These are phyloP conservation scores for Haliclona indistincta DNA, from an alignment of 37 sponge, comb jelly and placozoan genomes.

Conservation along the genomic window DNA sequence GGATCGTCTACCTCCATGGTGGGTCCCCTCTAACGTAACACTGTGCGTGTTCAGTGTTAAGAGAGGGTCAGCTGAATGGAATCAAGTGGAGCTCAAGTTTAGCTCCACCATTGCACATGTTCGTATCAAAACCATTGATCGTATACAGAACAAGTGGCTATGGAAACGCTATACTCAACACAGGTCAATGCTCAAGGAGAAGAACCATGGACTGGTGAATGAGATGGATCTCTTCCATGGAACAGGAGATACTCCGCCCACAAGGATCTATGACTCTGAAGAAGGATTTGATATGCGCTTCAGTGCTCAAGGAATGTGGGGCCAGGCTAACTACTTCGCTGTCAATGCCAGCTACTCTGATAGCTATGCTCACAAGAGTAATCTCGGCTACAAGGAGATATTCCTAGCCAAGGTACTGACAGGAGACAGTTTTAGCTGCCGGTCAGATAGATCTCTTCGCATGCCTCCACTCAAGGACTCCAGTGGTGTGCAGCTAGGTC, in stretches of 20 bases:
- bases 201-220: constrained; percentile 65
- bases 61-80: constrained; percentile 48
- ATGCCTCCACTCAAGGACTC: constrained; percentile 72
- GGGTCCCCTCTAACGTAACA: constrained; percentile 28
- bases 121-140: constrained; percentile 20
- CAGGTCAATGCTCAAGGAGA: constrained; percentile 34
- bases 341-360: constrained; percentile 86
- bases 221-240: constrained; percentile 82
- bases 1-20: constrained; percentile 26
- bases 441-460: constrained; percentile 41
- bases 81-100: constrained; percentile 42
- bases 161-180: constrained; percentile 70
- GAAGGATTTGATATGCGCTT: constrained; percentile 86
- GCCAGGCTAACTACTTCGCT: constrained; percentile 84
- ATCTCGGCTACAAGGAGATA: constrained; percentile 65
- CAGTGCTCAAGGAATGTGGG: constrained; percentile 81
- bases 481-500: constrained; percentile 37
- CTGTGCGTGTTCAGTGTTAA: constrained; percentile 30
- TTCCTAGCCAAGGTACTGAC: constrained; percentile 76
- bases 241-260: constrained; percentile 66
- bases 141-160: constrained; percentile 84
- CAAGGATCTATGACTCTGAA: constrained; percentile 65
- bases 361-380: constrained; percentile 56
- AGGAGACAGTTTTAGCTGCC: constrained; percentile 58
- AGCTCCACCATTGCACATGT: constrained; percentile 35